phyloP scores from a whole-genome alignment of 2,888 invertebrate genomes.

The Temnothorax rugatulus region DNA sequence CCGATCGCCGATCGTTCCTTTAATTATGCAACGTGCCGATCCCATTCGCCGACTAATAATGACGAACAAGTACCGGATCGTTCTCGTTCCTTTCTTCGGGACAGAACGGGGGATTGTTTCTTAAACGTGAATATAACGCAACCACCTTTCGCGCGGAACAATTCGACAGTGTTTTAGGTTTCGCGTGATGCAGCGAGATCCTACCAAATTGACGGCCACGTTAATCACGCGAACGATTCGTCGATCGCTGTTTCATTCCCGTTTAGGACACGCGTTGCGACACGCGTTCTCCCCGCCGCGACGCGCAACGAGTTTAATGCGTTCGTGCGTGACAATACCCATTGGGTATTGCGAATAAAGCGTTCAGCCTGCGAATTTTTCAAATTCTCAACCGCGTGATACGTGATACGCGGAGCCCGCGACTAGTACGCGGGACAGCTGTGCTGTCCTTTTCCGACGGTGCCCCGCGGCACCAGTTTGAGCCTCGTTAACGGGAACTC shows the following conservation, averaged over 20 bases:
- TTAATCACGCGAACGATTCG: conserved; percentile 11
- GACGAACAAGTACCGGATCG: not conserved
- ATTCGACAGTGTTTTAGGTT: not conserved
- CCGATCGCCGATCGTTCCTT: conserved; percentile 64
- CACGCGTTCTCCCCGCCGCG: not conserved
- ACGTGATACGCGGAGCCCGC: not conserved
- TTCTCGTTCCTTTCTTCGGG: not conserved
- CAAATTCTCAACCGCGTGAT: conserved; percentile 25
- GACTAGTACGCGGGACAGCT: not conserved
- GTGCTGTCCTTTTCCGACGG: conserved; percentile 32
- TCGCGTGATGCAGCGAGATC: not conserved
- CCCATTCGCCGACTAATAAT: conserved; percentile 45
- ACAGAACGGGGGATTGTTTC: conserved; percentile 3
- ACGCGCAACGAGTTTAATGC: conserved; percentile 1
- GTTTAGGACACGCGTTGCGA: conserved; percentile 2
- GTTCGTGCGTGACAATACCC: not conserved
- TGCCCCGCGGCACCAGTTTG: conserved; percentile 36
- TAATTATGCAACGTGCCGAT: conserved; percentile 67
- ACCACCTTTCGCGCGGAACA: conserved; percentile 3
- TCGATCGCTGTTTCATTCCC: not conserved
- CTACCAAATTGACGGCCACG: not conserved
- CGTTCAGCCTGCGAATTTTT: not conserved
- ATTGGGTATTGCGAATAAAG: not conserved
- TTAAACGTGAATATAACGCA: not conserved
- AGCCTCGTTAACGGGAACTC: conserved; percentile 68